Percentiles rank a stretch among this genome's conserved stretches.
Evolutionary conservation across 2,113 vertebrate genomes (phyloP).

Genomic region (Crotophaga sulcirostris): DNA sequence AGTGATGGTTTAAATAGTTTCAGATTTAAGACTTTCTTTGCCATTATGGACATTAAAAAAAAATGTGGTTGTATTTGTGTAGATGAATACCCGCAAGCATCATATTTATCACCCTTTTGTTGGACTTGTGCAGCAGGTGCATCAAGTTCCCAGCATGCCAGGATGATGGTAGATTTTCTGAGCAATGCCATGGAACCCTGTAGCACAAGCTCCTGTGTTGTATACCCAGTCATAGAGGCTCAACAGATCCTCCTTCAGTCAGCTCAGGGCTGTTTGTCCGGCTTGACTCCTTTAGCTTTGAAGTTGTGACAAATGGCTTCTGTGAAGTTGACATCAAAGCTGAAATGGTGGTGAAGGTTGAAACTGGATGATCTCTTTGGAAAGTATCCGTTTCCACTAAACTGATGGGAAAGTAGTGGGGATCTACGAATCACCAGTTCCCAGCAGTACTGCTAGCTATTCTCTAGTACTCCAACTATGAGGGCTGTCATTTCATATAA

Average conservation of each 20-base stretch:
- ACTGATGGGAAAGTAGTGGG: background rate
- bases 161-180: background rate
- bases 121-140: background rate
- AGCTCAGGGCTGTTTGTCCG: background rate
- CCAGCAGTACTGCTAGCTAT: background rate
- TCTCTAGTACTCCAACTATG: background rate
- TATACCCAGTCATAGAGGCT: background rate
- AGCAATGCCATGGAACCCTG: background rate
- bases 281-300: background rate
- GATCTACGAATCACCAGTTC: background rate
- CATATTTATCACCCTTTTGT: background rate
- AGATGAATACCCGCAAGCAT: no score
- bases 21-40: background rate
- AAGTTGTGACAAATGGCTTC: background rate
- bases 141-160: rapidly evolving
- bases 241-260: background rate
- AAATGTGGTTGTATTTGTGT: background rate
- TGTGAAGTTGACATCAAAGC: background rate
- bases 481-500: background rate
- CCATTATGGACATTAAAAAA: background rate
- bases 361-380: background rate
- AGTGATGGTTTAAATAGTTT: background rate
- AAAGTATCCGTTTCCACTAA: background rate
- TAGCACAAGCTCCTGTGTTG: background rate
- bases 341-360: background rate